phyloP scores from a whole-genome alignment of 1,140 invertebrate species.

The Aphidius ervi region DNA sequence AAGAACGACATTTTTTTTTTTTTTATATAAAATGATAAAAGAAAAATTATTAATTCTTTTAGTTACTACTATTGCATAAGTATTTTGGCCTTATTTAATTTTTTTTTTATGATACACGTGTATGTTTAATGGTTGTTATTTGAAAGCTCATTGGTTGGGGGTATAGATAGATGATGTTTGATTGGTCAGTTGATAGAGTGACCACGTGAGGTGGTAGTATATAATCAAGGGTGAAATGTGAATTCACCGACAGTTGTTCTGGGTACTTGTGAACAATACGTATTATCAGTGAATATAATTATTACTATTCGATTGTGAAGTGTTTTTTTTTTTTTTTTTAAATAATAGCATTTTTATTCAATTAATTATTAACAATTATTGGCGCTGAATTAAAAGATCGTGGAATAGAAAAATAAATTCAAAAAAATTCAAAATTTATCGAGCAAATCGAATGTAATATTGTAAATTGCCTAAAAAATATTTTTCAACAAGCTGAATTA shows the following conservation, averaged over 20 bases:
- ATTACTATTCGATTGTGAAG: background rate
- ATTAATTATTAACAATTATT: background rate
- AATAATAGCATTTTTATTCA: background rate
- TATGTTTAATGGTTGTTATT: constrained; percentile 32
- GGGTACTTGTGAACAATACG: constrained; percentile 32
- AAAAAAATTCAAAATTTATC: no score
- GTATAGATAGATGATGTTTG: constrained; percentile 27
- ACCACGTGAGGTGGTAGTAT: constrained; percentile 51
- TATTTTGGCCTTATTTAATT: constrained; percentile 34
- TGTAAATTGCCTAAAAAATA: no score
- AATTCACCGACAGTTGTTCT: constrained; percentile 45
- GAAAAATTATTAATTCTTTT: constrained; percentile 1
- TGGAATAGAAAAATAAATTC: no score
- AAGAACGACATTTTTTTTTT: background rate
- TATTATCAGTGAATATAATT: constrained; percentile 20
- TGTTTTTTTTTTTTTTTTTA: background rate
- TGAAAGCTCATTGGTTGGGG: constrained; percentile 35
- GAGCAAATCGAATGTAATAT: no score
- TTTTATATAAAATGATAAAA: constrained; percentile 14
- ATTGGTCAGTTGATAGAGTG: constrained; percentile 49
- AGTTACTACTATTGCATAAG: constrained; percentile 17
- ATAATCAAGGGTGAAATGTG: constrained; percentile 47
- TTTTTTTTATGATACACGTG: constrained; percentile 39
- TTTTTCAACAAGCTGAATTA: no score
- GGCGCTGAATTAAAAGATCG: background rate